A percentile compares a stretch with the other conserved stretches of the same genome.
These are phyloP conservation scores for Melanaphis sacchari DNA, from an alignment of 1,140 invertebrate species.

Conservation along the genomic window DNA sequence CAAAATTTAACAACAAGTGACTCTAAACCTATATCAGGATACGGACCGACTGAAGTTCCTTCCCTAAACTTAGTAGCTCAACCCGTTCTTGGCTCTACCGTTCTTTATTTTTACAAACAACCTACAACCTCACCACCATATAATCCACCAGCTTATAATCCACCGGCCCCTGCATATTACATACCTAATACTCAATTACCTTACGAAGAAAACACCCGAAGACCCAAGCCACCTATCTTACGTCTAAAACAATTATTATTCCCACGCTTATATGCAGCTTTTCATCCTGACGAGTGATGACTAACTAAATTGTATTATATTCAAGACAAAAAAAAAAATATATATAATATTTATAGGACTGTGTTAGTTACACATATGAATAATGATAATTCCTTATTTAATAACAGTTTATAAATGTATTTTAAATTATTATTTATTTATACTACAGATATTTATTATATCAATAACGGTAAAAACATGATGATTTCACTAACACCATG, in stretches of 20 bases:
- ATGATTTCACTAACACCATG: background rate
- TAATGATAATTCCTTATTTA: background rate
- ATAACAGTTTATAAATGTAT: background rate
- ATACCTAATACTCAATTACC: background rate
- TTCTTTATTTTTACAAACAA: slow-evolving; percentile 33
- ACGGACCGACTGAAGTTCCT: slow-evolving; percentile 21
- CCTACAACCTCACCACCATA: background rate
- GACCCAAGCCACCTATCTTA: slow-evolving; percentile 7
- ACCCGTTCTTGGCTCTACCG: slow-evolving; percentile 15
- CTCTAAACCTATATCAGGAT: slow-evolving; percentile 24
- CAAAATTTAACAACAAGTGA: background rate
- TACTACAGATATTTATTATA: background rate
- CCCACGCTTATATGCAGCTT: slow-evolving; percentile 37
- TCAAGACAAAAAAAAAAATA: background rate
- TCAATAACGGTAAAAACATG: slow-evolving; percentile 33
- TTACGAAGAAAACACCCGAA: background rate
- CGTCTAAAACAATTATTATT: slow-evolving; percentile 50
- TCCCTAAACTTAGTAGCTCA: background rate
- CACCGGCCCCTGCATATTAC: background rate
- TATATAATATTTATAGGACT: background rate
- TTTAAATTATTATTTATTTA: slow-evolving; percentile 8
- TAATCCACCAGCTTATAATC: background rate
- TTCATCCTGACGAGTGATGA: slow-evolving; percentile 23
- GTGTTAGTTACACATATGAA: background rate
- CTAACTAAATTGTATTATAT: background rate